Conservation (phyloP, 2,113 vertebrate species). For the Gallinago media region DNA sequence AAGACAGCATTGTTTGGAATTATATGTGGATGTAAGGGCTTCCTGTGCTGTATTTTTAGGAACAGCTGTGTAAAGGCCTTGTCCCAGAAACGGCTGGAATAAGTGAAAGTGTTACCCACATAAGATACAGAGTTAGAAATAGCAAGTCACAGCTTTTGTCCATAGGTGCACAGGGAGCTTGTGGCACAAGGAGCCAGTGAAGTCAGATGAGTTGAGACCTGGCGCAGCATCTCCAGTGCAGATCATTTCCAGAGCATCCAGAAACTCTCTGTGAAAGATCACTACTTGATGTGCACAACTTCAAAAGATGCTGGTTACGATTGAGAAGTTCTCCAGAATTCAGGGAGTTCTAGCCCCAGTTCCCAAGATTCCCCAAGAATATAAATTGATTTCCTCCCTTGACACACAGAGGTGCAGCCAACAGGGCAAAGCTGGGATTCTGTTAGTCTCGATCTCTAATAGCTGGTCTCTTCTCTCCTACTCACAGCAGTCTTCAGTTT, state of each 20-base stretch:
- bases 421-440: not conserved
- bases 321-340: not conserved
- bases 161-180: not conserved
- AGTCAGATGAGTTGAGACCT: not conserved
- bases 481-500: not conserved
- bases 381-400: not conserved
- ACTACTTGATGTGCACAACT: not conserved
- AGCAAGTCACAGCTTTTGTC: not conserved
- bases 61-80: not conserved
- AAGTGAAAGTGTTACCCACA: not conserved
- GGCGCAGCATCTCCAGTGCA: not conserved
- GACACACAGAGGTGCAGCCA: not conserved
- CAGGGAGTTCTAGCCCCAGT: not conserved
- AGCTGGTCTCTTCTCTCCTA: not conserved
- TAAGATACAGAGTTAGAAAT: not conserved
- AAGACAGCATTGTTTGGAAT: not conserved
- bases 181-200: not conserved
- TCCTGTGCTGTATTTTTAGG: not conserved
- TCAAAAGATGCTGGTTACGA: not conserved
- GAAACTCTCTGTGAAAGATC: not conserved
- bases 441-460: not conserved
- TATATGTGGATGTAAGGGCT: rapidly evolving
- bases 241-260: not conserved
- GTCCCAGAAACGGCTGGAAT: not conserved
- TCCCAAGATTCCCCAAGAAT: not conserved